Conservation (phyloP, 1,140 invertebrate genomes). For the Zeugodacus cucurbitae region DNA sequence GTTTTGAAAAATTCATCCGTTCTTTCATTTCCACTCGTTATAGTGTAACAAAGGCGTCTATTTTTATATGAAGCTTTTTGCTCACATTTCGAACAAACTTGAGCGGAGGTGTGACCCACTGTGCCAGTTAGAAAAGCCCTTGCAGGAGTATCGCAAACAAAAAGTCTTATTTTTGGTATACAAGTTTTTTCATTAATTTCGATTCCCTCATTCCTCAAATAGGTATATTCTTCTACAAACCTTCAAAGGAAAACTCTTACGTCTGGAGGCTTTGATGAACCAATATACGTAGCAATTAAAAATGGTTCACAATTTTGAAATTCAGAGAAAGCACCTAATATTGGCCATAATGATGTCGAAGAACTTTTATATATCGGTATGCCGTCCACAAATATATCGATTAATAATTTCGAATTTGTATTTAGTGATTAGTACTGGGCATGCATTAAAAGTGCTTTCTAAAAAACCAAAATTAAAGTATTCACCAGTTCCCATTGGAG, state of each 20-base stretch:
- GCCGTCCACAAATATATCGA: slow-evolving; percentile 37
- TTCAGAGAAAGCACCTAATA: background rate
- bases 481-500: too few relatives aligned
- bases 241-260: slow-evolving; percentile 5
- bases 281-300: slow-evolving; percentile 39
- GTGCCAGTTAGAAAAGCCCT: too few relatives aligned
- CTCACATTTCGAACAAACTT: too few relatives aligned
- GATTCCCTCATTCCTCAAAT: too few relatives aligned
- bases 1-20: too few relatives aligned
- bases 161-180: too few relatives aligned
- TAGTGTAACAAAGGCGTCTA: too few relatives aligned
- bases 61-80: too few relatives aligned
- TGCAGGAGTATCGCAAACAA: too few relatives aligned
- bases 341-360: slow-evolving; percentile 32
- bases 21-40: too few relatives aligned
- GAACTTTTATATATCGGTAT: slow-evolving; percentile 36
- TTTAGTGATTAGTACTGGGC: background rate
- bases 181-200: too few relatives aligned
- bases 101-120: too few relatives aligned
- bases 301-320: background rate
- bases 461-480: slow-evolving; percentile 35
- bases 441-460: background rate
- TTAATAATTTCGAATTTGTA: background rate
- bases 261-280: slow-evolving; percentile 23
- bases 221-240: background rate